phyloP scores from a whole-genome alignment of 2,888 invertebrate species.

The Tridacna gigas region DNA sequence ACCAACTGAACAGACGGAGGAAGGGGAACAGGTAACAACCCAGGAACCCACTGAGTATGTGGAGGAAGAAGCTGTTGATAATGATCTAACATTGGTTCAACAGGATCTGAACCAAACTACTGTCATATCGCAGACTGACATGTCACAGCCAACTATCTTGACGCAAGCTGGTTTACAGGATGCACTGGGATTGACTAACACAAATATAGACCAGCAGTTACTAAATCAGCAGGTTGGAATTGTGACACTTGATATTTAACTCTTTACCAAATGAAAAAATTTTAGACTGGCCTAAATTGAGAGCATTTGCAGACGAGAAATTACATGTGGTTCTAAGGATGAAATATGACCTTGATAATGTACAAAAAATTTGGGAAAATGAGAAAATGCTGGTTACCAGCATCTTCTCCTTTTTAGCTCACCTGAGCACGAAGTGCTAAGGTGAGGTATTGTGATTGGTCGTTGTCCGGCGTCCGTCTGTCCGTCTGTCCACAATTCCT shows the following conservation, averaged over 20 bases:
- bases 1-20: constrained; percentile 9
- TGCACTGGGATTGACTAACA: constrained; percentile 60
- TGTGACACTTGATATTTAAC: not conserved
- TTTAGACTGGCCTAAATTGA: too few relatives aligned
- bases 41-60: constrained; percentile 46
- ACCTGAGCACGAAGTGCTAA: too few relatives aligned
- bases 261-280: too few relatives aligned
- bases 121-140: constrained; percentile 68
- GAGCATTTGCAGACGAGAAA: too few relatives aligned
- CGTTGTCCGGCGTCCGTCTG: too few relatives aligned
- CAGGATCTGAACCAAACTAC: constrained; percentile 69
- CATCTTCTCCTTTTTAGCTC: too few relatives aligned
- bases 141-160: constrained; percentile 66
- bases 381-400: too few relatives aligned
- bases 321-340: too few relatives aligned
- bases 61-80: constrained; percentile 66
- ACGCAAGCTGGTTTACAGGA: constrained; percentile 67
- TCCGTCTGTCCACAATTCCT: too few relatives aligned
- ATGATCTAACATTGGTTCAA: constrained; percentile 69
- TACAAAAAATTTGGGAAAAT: too few relatives aligned
- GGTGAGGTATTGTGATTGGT: too few relatives aligned
- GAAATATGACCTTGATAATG: too few relatives aligned
- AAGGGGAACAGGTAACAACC: constrained; percentile 25
- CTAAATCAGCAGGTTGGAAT: constrained; percentile 80
- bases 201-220: constrained; percentile 78